phyloP scores from a whole-genome alignment of 1,140 invertebrate genomes.

The Orussus abietinus region DNA sequence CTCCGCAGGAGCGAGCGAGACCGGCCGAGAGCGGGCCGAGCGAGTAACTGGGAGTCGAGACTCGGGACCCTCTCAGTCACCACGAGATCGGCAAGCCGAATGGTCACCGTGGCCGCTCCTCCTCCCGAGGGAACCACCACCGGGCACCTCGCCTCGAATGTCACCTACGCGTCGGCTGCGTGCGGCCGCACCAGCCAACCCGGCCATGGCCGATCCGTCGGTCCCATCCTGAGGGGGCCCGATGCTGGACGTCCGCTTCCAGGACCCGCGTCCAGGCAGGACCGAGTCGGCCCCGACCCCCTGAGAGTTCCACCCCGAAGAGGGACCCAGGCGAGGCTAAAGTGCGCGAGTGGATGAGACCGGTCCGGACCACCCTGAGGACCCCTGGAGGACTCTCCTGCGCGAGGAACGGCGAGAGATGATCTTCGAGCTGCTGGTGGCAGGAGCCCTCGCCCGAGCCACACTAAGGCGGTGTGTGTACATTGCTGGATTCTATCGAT shows the following conservation, averaged over 20 bases:
- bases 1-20: conserved; percentile 31
- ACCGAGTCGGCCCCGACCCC: too few relatives aligned
- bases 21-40: conserved; percentile 40
- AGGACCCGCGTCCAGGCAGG: too few relatives aligned
- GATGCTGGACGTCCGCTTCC: too few relatives aligned
- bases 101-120: too few relatives aligned
- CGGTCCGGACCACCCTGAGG: conserved; percentile 29
- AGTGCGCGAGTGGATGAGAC: conserved; percentile 39
- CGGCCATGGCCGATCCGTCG: too few relatives aligned
- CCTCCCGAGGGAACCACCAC: too few relatives aligned
- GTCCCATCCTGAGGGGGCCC: too few relatives aligned
- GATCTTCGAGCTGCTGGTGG: conserved; percentile 51
- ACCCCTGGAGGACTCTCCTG: conserved; percentile 35
- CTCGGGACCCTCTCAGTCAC: conserved; percentile 46
- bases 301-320: too few relatives aligned
- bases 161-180: too few relatives aligned
- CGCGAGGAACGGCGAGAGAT: conserved; percentile 46
- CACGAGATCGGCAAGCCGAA: conserved; percentile 53
- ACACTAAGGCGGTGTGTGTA: conserved; percentile 55
- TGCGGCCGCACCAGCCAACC: too few relatives aligned
- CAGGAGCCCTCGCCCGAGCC: conserved; percentile 51
- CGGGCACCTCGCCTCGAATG: neutral
- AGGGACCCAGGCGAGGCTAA: conserved; percentile 11
- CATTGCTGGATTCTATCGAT: conserved; percentile 45
- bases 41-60: conserved; percentile 46